Base-by-base conservation (phyloP, 53 echinoderm and acorn worm species). In the Arbacia lixula region DNA sequence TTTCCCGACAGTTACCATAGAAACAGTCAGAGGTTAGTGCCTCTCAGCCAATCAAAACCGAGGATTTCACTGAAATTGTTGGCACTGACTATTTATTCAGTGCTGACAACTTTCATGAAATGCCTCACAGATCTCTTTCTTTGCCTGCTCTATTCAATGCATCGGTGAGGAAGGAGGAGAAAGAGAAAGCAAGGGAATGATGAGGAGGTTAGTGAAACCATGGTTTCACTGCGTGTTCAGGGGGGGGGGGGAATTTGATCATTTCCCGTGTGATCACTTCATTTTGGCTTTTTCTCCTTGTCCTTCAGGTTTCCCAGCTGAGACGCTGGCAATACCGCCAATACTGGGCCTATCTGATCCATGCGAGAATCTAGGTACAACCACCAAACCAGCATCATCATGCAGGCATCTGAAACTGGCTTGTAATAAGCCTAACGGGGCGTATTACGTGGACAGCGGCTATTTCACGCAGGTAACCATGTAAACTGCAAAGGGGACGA, bases 381-480 rank as follows among this genome's bases (percentile, higher is more conserved):
- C 85, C 17, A 33, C 20, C 5, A 58, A 65, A 57, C 91, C 91
- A 12, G 91, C 91, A 12, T 11, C 72, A 3, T 87, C 91, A 12
- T 91, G 91, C 37, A 68, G 66, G 28, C 85, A 91, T 12, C 60
- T 91, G 1, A 41, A 83, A 30, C 80, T 75, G 49, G 78, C 87
- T 1, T 87, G 91, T 38, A 76, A 60, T 25, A 68, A 68, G 52
- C 91, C 87, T 2, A 83, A 61, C 32, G 91, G 91, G 3, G 25
- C 2, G 14, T 91, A 91, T 58, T 91, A 53, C 85, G 19, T 91
- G 17, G 35, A 66, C 36, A 83, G 66, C 36, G 83, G 67, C 5
- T 83, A 54, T 32, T 83, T 83, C 67, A 67, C 83, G 12, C 14
- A 83, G 67, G 83, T 83, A 71, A 5, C 10, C 10, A 60, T 60